phyloP scores from a whole-genome alignment of 1,140 invertebrate genomes.

The Tachypleus tridentatus region DNA sequence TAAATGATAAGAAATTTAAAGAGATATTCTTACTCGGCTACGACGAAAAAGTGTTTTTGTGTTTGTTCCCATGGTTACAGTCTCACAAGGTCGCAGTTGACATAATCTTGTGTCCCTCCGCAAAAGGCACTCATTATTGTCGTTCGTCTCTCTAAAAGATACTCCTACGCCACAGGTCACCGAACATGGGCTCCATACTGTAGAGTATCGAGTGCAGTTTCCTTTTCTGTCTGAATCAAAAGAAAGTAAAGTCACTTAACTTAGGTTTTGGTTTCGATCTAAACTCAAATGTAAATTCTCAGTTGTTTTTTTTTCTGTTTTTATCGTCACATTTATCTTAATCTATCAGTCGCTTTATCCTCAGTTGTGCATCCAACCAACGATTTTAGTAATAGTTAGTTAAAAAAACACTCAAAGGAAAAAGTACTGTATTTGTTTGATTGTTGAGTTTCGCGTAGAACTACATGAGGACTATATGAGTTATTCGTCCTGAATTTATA shows the following conservation, averaged over 20 bases:
- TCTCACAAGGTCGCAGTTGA: conserved; percentile 37
- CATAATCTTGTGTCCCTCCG: conserved; percentile 49
- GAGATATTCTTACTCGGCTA: no score
- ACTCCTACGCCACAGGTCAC: conserved; percentile 48
- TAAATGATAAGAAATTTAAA: no score
- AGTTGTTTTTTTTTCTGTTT: neutral
- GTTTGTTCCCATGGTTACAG: no score
- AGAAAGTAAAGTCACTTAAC: neutral
- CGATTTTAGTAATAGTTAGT: neutral
- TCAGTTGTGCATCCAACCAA: neutral
- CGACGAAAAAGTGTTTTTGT: no score
- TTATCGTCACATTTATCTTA: neutral
- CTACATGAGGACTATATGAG: no score
- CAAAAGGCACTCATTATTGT: conserved; percentile 43
- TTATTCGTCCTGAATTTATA: no score
- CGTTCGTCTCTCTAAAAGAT: conserved; percentile 45
- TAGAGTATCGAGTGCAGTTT: conserved; percentile 27
- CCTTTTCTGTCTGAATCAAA: conserved; percentile 13
- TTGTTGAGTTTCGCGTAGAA: no score
- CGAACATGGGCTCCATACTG: conserved; percentile 50
- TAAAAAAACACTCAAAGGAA: neutral
- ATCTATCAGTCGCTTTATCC: neutral
- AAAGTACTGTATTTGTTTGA: no score
- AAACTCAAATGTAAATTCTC: neutral
- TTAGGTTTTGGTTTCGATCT: conserved; percentile 28